Conservation (phyloP, 2,113 vertebrate species). For the Sapajus apella region DNA sequence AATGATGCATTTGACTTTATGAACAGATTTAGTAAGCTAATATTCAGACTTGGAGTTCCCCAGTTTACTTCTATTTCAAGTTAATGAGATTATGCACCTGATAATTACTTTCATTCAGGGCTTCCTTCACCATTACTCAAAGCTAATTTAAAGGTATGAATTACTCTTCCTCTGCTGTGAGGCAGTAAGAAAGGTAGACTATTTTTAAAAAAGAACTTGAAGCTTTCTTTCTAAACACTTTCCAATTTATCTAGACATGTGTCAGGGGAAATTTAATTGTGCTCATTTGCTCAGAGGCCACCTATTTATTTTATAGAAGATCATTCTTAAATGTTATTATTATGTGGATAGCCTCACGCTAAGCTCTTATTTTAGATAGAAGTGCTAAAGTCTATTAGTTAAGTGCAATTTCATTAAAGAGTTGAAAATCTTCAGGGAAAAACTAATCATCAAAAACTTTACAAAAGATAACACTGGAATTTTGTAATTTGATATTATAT, state of each 20-base stretch:
- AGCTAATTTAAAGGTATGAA: conserved; percentile 62
- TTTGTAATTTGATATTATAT: not conserved
- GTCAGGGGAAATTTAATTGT: not conserved
- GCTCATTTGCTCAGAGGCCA: not conserved
- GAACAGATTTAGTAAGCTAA: conserved; percentile 6
- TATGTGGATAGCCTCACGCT: not conserved
- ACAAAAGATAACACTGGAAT: not conserved
- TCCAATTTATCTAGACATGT: not conserved
- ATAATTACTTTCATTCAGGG: conserved; percentile 53
- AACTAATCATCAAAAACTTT: not conserved
- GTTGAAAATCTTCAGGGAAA: not conserved
- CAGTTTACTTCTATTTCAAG: conserved; percentile 47
- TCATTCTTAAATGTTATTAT: not conserved
- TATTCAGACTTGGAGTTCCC: not conserved
- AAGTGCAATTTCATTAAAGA: not conserved
- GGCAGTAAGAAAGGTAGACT: not conserved
- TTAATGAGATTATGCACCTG: conserved; percentile 61
- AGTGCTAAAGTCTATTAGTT: not conserved
- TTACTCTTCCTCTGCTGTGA: conserved; percentile 25
- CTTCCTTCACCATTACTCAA: conserved; percentile 6
- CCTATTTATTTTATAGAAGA: not conserved
- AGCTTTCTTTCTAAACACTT: conserved; percentile 16
- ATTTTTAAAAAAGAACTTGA: conserved; percentile 2
- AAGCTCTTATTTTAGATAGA: not conserved
- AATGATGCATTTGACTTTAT: not conserved